These are phyloP conservation scores for Centrocercus urophasianus DNA, from an alignment of 2,113 vertebrate genomes.

Conservation along the genomic window DNA sequence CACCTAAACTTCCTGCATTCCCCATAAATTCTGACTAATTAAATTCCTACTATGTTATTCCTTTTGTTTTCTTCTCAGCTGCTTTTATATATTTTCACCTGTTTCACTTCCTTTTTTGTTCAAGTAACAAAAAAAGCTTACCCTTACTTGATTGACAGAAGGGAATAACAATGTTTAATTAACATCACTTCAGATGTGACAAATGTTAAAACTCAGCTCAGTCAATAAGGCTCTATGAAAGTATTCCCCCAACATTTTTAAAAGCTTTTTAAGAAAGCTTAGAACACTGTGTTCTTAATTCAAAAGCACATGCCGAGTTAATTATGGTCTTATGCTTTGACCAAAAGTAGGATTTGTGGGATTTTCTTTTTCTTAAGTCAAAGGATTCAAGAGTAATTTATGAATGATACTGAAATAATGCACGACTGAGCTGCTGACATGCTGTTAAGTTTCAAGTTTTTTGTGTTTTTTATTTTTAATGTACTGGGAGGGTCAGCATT, in stretches of 20 bases:
- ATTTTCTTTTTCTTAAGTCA: conserved; percentile 75
- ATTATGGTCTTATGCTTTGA: conserved; percentile 78
- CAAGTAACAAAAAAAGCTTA: conserved; percentile 62
- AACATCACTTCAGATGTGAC: conserved; percentile 74
- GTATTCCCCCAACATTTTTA: conserved; percentile 61
- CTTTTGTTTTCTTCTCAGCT: conserved; percentile 48
- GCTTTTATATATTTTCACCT: conserved; percentile 59
- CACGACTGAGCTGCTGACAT: conserved; percentile 69
- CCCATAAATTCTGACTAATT: conserved; percentile 45
- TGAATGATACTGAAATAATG: conserved; percentile 77
- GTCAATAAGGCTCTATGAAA: conserved; percentile 64
- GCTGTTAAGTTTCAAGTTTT: conserved; percentile 67
- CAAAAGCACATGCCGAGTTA: conserved; percentile 80
- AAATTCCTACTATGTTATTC: conserved; percentile 43
- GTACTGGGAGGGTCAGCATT: conserved; percentile 50
- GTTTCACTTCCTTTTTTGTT: conserved; percentile 42
- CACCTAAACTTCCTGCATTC: conserved; percentile 39
- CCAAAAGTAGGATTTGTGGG: conserved; percentile 74
- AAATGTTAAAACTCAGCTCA: conserved; percentile 76
- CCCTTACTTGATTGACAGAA: conserved; percentile 54
- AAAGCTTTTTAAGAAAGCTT: conserved; percentile 71
- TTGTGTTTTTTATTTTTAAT: conserved; percentile 10
- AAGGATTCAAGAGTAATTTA: conserved; percentile 75
- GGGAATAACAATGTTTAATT: conserved; percentile 75
- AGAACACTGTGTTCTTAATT: conserved; percentile 79